These are phyloP conservation scores for Vollenhovia emeryi DNA, from an alignment of 1,140 invertebrate genomes.

Conservation along the genomic window DNA sequence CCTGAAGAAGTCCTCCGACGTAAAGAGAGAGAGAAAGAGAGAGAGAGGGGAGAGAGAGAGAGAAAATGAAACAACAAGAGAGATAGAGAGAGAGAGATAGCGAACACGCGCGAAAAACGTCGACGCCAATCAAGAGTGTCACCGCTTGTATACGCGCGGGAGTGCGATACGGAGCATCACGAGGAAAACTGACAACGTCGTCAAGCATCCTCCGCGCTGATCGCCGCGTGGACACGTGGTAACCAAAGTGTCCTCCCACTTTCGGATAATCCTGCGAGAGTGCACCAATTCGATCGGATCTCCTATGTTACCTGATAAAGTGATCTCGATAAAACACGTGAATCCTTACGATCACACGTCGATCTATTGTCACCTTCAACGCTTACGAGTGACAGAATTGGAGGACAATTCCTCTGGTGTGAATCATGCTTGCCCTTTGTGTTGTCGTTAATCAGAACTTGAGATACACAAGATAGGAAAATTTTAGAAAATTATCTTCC, in stretches of 20 bases:
- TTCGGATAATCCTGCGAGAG: constrained; percentile 20
- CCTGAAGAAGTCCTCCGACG: constrained; percentile 66
- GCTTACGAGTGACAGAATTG: constrained; percentile 18
- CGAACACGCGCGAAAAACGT: constrained; percentile 65
- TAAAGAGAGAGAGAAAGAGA: constrained; percentile 57
- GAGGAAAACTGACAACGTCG: constrained; percentile 31
- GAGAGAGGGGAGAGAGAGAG: constrained; percentile 69
- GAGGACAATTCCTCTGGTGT: not conserved
- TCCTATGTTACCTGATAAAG: not conserved
- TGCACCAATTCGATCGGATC: not conserved
- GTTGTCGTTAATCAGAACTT: constrained; percentile 19
- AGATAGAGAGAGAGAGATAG: constrained; percentile 44
- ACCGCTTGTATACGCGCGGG: constrained; percentile 18
- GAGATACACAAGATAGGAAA: no score
- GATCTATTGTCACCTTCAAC: not conserved
- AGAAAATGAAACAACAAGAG: constrained; percentile 61
- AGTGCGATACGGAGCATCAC: constrained; percentile 42
- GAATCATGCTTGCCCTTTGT: constrained; percentile 55
- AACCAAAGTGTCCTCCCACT: not conserved
- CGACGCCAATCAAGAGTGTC: constrained; percentile 60
- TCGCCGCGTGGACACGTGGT: constrained; percentile 55
- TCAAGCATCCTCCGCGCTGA: not conserved
- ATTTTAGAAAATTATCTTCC: no score
- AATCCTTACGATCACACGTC: not conserved
- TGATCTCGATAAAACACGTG: not conserved